phyloP scores from a whole-genome alignment of 1,140 invertebrate genomes.

The Aporrectodea caliginosa region DNA sequence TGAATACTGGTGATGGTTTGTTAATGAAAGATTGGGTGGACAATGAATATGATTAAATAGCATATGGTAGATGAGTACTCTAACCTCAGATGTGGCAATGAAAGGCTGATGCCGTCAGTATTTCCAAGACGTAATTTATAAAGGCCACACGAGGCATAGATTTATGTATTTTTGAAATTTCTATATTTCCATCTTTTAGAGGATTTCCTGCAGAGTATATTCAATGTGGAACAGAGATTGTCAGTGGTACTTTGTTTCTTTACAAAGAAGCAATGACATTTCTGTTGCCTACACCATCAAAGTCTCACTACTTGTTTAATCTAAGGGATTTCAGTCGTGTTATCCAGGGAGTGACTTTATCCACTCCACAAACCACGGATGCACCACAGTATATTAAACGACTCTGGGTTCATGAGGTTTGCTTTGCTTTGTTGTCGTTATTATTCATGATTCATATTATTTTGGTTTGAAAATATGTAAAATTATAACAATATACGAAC shows the following conservation, averaged over 20 bases:
- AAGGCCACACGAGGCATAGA: no score
- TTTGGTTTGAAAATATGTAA: background rate
- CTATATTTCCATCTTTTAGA: no score
- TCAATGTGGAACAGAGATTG: constrained; percentile 83
- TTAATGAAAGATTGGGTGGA: no score
- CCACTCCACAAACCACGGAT: constrained; percentile 85
- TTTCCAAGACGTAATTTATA: no score
- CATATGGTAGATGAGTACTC: no score
- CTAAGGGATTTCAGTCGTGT: constrained; percentile 83
- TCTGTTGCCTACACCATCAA: constrained; percentile 82
- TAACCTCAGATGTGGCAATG: no score
- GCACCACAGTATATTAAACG: constrained; percentile 80
- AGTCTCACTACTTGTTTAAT: constrained; percentile 93
- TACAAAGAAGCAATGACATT: constrained; percentile 78
- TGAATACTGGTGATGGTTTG: no score
- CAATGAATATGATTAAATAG: no score
- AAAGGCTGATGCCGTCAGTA: no score
- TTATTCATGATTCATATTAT: background rate
- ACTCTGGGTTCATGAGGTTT: constrained; percentile 88
- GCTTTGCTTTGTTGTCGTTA: background rate
- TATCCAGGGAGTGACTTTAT: constrained; percentile 83
- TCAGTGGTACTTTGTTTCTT: constrained; percentile 76
- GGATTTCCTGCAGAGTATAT: constrained; percentile 94
- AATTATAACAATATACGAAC: background rate
- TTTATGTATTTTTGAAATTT: no score